Evolutionary conservation across 2,797 vertebrate genomes (phyloP).

Genomic region (Halcyon badia): DNA sequence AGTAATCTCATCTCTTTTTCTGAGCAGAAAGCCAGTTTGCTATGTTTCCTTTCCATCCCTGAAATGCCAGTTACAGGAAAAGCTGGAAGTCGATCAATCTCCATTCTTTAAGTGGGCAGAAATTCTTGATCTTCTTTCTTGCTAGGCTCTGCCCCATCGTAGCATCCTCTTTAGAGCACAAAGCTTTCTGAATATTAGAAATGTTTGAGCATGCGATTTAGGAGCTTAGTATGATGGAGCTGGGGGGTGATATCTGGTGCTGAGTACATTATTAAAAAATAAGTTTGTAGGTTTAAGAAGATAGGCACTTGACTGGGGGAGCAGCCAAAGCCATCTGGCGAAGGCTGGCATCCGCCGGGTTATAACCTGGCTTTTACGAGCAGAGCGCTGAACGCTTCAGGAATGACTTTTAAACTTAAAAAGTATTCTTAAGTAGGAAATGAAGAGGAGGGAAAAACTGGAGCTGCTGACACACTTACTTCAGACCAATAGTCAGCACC

Average conservation of each 20-base stretch:
- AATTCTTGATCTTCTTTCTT: neutral
- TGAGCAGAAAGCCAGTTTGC: neutral
- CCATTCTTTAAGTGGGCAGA: neutral
- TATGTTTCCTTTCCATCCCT: neutral
- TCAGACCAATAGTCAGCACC: neutral
- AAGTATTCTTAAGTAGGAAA: neutral
- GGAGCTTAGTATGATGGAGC: neutral
- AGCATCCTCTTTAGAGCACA: neutral
- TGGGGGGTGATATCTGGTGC: neutral
- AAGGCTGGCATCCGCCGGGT: neutral
- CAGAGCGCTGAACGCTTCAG: neutral
- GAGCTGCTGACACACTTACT: neutral
- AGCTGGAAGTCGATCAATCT: neutral
- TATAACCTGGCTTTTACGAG: neutral
- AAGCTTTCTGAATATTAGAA: neutral
- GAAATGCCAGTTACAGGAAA: neutral
- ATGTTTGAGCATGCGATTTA: neutral
- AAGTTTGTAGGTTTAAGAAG: neutral
- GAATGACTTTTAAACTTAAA: neutral
- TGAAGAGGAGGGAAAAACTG: neutral
- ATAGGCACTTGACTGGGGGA: fast-evolving
- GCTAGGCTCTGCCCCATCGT: neutral
- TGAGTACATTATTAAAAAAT: neutral
- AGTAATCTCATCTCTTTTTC: neutral
- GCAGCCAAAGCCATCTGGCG: neutral